Evolutionary conservation across 2,113 vertebrate genomes (phyloP).

Genomic region (Gulo gulo): DNA sequence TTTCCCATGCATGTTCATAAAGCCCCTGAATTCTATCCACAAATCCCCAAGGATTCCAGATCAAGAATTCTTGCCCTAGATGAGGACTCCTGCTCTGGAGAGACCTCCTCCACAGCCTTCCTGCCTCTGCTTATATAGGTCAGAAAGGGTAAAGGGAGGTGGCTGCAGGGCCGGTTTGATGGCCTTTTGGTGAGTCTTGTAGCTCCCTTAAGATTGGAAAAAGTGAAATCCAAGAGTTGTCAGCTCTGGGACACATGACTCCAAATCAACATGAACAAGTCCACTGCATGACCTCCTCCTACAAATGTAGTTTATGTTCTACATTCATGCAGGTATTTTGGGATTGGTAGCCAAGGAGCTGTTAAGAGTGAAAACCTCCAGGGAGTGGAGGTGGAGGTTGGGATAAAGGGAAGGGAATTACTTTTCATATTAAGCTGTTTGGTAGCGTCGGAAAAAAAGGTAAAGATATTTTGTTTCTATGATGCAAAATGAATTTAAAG

Average conservation of each 20-base stretch:
- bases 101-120: not conserved
- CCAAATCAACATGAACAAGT: not conserved
- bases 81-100: not conserved
- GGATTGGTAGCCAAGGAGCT: not conserved
- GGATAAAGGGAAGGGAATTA: not conserved
- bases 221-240: not conserved
- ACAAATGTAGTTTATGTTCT: not conserved
- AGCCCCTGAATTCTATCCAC: not conserved
- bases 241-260: not conserved
- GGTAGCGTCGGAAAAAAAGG: not conserved
- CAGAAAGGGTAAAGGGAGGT: not conserved
- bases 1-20: not conserved
- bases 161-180: not conserved
- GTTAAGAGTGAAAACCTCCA: not conserved
- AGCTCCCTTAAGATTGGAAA: not conserved
- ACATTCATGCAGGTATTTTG: not conserved
- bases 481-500: not conserved
- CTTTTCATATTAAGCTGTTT: not conserved
- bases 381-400: not conserved
- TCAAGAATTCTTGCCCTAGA: not conserved
- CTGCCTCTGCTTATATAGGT: not conserved
- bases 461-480: not conserved
- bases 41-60: not conserved
- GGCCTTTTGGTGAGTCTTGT: not conserved
- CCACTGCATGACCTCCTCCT: not conserved